Percentiles rank a stretch among this genome's conserved stretches.
Conservation (phyloP, 64 coral and sea anemone genomes). For the Stichodactyla helianthus region DNA sequence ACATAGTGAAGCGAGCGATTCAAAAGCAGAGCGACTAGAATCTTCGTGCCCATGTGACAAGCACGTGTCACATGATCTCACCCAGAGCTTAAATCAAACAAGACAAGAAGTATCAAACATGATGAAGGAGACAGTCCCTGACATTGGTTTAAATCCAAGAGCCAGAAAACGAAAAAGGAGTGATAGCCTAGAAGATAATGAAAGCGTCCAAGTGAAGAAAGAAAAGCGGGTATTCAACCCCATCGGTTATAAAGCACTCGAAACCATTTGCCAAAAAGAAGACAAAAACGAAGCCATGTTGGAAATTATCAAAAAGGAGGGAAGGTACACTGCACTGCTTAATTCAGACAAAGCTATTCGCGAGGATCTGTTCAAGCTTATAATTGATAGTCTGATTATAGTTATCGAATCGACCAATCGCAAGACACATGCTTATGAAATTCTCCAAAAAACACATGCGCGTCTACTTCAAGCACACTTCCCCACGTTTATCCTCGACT, state of each 20-base stretch:
- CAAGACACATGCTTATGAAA: not conserved
- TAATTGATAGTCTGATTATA: not conserved
- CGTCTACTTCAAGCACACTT: not conserved
- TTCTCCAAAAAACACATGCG: not conserved
- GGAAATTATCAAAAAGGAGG: not conserved
- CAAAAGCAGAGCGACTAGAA: too few species aligned
- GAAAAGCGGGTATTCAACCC: not conserved
- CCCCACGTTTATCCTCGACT: conserved; percentile 11
- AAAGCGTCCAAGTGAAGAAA: not conserved
- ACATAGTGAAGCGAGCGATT: too few species aligned
- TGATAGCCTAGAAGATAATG: not conserved
- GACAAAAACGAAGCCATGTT: conserved; percentile 25
- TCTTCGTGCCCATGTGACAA: too few species aligned
- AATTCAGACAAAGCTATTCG: not conserved
- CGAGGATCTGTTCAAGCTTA: conserved; percentile 18
- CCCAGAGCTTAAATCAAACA: too few species aligned
- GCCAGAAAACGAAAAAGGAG: not conserved
- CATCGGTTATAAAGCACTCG: conserved; percentile 22
- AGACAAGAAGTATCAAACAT: too few species aligned
- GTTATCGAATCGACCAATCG: not conserved
- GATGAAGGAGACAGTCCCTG: too few species aligned
- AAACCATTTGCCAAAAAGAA: conserved; percentile 2
- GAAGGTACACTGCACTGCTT: conserved; percentile 22
- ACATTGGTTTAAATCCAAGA: too few species aligned
- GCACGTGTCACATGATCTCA: too few species aligned